These are phyloP conservation scores for Spatulosminthurus flaviceps DNA, from an alignment of 2,888 invertebrate genomes.

Conservation along the genomic window DNA sequence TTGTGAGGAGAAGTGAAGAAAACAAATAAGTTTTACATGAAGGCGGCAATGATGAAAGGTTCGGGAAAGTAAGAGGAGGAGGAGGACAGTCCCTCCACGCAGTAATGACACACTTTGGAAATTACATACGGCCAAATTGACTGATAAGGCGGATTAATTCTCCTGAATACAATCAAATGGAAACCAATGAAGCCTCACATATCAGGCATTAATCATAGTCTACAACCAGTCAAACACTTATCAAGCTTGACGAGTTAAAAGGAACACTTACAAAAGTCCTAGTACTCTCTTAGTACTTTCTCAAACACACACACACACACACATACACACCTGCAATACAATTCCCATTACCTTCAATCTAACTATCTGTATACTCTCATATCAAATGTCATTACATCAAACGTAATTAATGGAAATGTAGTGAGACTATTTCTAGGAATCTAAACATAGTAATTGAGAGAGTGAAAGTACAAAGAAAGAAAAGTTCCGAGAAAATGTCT, in stretches of 20 bases:
- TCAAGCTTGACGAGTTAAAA: conserved; percentile 20
- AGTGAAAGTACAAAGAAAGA: not conserved
- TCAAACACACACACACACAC: too few species aligned
- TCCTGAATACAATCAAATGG: not conserved
- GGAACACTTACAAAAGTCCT: conserved; percentile 20
- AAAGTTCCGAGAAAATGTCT: not conserved
- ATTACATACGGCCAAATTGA: not conserved
- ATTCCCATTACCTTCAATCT: too few species aligned
- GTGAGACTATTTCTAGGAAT: too few species aligned
- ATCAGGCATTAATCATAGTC: conserved; percentile 18
- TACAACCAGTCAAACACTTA: conserved; percentile 21
- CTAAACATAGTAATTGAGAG: too few species aligned
- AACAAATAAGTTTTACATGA: not conserved
- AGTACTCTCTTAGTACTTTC: not conserved
- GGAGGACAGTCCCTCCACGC: not conserved
- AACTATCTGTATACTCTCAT: too few species aligned
- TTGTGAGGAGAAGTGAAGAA: not conserved
- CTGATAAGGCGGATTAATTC: conserved; percentile 18
- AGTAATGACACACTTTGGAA: conserved; percentile 10
- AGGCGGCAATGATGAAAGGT: conserved; percentile 18
- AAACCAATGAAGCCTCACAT: conserved; percentile 19
- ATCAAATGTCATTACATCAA: too few species aligned
- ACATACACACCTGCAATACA: not conserved
- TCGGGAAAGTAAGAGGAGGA: not conserved
- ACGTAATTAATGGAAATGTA: too few species aligned